These are phyloP conservation scores for Thripadectes ignobilis DNA, from an alignment of 2,797 vertebrate species.

Conservation along the genomic window DNA sequence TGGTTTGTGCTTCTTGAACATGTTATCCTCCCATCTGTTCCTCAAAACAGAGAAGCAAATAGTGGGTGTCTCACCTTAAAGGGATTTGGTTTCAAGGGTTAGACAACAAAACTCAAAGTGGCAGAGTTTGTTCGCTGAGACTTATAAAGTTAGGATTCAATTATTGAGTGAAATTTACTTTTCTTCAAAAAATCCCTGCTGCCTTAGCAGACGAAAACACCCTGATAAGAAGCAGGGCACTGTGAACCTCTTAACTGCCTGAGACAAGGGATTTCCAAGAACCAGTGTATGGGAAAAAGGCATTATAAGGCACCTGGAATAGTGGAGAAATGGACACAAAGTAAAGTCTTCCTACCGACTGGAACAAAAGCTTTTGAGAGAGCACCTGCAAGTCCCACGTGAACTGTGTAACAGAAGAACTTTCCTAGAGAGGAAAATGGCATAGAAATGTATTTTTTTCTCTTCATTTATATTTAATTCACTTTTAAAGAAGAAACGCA, in stretches of 20 bases:
- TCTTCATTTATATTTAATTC: not conserved
- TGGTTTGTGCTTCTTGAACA: not conserved
- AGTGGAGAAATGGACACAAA: not conserved
- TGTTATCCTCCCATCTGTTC: not conserved
- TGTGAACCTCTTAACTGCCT: not conserved
- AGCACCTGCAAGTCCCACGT: not conserved
- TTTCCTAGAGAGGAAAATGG: not conserved
- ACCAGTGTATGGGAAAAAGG: not conserved
- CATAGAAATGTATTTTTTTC: not conserved
- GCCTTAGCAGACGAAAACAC: not conserved
- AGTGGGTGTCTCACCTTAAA: not conserved
- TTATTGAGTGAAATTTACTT: not conserved
- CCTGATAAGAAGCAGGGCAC: not conserved
- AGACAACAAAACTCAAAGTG: not conserved
- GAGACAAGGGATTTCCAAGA: not conserved
- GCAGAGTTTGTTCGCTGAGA: not conserved
- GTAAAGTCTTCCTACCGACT: not conserved
- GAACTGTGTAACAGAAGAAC: not conserved
- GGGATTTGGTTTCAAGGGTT: not conserved
- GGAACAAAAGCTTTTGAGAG: not conserved
- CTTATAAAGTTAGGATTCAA: not conserved
- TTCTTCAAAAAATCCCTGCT: not conserved
- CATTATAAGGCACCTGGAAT: not conserved
- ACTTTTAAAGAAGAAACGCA: not conserved
- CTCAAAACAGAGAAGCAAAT: not conserved